Evolutionary conservation across 2,888 invertebrate genomes (phyloP).

Genomic region (Phania funesta): DNA sequence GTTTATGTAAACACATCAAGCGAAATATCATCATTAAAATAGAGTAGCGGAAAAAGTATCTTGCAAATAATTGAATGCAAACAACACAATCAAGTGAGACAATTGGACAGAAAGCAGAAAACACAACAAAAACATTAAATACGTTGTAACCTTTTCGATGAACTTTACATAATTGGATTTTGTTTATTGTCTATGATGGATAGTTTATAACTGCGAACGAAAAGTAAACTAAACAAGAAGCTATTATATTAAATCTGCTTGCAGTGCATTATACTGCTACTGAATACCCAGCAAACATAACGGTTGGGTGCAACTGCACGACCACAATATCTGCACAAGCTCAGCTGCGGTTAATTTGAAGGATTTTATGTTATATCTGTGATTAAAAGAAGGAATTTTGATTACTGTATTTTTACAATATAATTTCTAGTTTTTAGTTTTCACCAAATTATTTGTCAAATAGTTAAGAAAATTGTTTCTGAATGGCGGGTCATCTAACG

Average conservation of each 20-base stretch:
- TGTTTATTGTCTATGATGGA: conserved; percentile 52
- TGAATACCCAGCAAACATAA: conserved; percentile 14
- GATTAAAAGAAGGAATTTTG: no score
- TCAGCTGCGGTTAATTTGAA: no score
- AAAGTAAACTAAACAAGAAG: not conserved
- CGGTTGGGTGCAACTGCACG: not conserved
- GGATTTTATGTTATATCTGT: no score
- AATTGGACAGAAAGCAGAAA: conserved; percentile 11
- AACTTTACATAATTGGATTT: conserved; percentile 66
- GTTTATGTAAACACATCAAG: conserved; percentile 29
- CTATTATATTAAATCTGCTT: not conserved
- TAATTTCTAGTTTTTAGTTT: no score
- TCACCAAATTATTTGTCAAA: no score
- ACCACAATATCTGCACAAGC: no score
- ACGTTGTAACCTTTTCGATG: conserved; percentile 60
- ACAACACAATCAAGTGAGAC: not conserved
- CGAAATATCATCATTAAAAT: conserved; percentile 36
- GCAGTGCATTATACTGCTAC: not conserved
- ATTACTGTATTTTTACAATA: no score
- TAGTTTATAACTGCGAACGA: conserved; percentile 24
- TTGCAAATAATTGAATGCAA: conserved; percentile 3
- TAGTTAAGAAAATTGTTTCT: no score
- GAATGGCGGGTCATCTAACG: no score
- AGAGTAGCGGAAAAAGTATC: conserved; percentile 57
- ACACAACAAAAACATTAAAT: conserved; percentile 18